Conservation (phyloP, 2,888 invertebrate genomes). For the Drosophila paranaensis region DNA sequence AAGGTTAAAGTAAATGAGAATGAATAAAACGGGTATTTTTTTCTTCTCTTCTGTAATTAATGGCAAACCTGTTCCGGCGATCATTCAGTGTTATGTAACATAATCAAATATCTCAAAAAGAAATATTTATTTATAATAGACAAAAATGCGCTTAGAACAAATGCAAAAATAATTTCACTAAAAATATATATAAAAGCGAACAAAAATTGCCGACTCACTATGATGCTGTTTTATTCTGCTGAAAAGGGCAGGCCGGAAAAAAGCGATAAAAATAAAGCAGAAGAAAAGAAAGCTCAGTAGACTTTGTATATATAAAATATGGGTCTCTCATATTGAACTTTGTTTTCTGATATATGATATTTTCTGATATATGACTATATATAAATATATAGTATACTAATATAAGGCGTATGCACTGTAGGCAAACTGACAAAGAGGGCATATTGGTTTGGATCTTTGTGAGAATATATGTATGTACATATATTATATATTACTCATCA, state of each 20-base stretch:
- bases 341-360: constrained; percentile 8
- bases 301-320: constrained; percentile 22
- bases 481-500: no score
- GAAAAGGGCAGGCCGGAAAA: constrained; percentile 1
- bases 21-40: constrained; percentile 48
- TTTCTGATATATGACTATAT: constrained; percentile 1
- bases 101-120: constrained; percentile 19
- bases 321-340: constrained; percentile 8
- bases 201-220: constrained; percentile 35
- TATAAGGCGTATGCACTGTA: not conserved
- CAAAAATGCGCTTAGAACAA: constrained; percentile 14
- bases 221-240: constrained; percentile 35
- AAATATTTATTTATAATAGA: not conserved
- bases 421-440: not conserved
- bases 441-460: not conserved
- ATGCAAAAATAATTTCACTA: not conserved
- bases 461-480: no score
- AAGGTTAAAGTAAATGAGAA: constrained; percentile 38
- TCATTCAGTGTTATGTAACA: constrained; percentile 43
- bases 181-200: no score
- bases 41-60: constrained; percentile 49
- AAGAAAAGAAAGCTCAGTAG: constrained; percentile 37
- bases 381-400: not conserved
- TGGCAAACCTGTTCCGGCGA: constrained; percentile 59
- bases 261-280: constrained; percentile 22